Percentiles rank a stretch among this genome's conserved stretches.
Evolutionary conservation across 1,140 invertebrate species (phyloP).

Genomic region (Orius laevigatus): DNA sequence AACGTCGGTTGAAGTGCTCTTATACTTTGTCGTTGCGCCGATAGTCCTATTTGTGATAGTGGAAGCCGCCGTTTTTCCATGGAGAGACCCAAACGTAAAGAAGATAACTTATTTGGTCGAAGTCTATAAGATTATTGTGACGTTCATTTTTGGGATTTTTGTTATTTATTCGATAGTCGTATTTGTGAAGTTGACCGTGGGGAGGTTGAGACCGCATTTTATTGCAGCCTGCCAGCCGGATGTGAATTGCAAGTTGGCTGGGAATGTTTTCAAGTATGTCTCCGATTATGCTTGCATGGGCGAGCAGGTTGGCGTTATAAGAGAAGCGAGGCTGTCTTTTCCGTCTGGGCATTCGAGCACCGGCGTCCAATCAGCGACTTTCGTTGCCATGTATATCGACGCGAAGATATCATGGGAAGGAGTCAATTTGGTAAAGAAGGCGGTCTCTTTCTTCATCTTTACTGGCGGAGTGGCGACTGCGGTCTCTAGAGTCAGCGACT

Average conservation of each 20-base stretch:
- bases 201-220: conserved; percentile 82
- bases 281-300: conserved; percentile 41
- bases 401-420: neutral
- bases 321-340: conserved; percentile 58
- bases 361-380: conserved; percentile 20
- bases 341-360: conserved; percentile 54
- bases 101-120: too few relatives aligned
- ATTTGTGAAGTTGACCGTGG: conserved; percentile 74
- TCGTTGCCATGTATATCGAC: conserved; percentile 13
- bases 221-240: conserved; percentile 51
- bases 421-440: neutral
- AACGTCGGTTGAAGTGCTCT: too few relatives aligned
- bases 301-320: conserved; percentile 35
- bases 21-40: too few relatives aligned
- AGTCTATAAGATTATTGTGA: too few relatives aligned
- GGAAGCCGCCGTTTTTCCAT: too few relatives aligned
- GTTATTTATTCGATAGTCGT: conserved; percentile 26
- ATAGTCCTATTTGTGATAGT: too few relatives aligned
- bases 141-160: too few relatives aligned
- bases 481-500: conserved; percentile 75
- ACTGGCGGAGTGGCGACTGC: conserved; percentile 33
- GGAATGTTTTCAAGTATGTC: conserved; percentile 33
- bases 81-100: too few relatives aligned
- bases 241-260: conserved; percentile 23
- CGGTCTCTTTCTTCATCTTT: too few relatives aligned